A percentile compares a stretch with the other conserved stretches of the same genome.
Conservation (phyloP, 2,113 vertebrate genomes). For the Neogobius melanostomus region DNA sequence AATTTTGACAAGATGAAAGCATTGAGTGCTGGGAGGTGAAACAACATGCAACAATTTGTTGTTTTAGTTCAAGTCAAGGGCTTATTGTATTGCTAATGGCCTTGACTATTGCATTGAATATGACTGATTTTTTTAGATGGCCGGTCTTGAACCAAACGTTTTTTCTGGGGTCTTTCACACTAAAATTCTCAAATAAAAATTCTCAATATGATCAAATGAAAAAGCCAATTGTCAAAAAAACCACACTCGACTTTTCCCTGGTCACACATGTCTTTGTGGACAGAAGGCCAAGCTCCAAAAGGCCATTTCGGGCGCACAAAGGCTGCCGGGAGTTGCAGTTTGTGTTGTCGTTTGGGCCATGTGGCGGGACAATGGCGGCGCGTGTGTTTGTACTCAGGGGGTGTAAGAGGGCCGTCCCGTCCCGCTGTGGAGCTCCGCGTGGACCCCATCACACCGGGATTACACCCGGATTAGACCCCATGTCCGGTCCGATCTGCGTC, state of each 20-base stretch:
- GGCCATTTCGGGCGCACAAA: slow-evolving; percentile 2
- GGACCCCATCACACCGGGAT: slow-evolving; percentile 4
- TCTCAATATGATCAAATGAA: no score
- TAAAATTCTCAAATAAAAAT: no score
- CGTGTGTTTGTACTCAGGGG: slow-evolving; percentile 7
- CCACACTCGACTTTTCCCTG: neutral
- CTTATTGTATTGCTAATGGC: no score
- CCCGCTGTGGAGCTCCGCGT: neutral
- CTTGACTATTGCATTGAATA: no score
- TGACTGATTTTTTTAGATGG: no score
- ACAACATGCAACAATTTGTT: no score
- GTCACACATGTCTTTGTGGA: neutral
- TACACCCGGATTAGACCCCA: neutral
- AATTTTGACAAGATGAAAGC: no score
- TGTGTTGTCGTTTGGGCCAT: slow-evolving; percentile 7
- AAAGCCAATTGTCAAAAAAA: neutral
- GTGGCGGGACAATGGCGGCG: slow-evolving; percentile 8
- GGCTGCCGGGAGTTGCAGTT: slow-evolving; percentile 9
- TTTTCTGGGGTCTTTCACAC: no score
- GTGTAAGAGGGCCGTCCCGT: slow-evolving; percentile 1
- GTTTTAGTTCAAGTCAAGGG: no score
- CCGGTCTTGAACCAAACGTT: no score
- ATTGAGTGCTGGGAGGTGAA: no score
- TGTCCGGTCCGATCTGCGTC: neutral
- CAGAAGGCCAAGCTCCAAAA: neutral